Percentiles rank a stretch among this genome's conserved stretches.
Conservation (phyloP, 2,113 vertebrate genomes). For the Petaurus breviceps region DNA sequence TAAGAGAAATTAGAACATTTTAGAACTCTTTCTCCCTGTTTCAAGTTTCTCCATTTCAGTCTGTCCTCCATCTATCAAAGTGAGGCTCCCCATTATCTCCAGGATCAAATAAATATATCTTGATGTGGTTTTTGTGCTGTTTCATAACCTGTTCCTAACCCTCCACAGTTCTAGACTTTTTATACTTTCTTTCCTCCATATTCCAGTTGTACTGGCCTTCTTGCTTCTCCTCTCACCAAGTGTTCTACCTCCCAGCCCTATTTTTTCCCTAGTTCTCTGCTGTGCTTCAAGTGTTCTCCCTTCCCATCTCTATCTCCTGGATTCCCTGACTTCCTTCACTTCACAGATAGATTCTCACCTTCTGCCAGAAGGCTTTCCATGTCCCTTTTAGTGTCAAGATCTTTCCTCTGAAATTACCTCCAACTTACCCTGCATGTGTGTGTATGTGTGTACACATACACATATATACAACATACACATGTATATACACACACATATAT, state of each 20-base stretch:
- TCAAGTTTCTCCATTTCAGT: neutral
- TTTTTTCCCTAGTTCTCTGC: neutral
- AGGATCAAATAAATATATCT: neutral
- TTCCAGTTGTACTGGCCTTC: neutral
- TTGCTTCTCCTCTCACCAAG: neutral
- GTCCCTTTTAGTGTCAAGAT: neutral
- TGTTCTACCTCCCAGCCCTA: neutral
- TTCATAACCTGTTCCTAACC: neutral
- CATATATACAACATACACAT: no score
- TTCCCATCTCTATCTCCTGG: neutral
- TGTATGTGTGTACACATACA: no score
- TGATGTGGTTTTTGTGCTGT: neutral
- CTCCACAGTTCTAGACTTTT: neutral
- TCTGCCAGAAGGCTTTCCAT: neutral
- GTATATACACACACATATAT: no score
- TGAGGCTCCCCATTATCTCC: neutral
- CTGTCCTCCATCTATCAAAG: neutral
- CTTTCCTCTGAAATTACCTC: neutral
- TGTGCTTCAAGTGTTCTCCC: neutral
- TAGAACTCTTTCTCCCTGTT: neutral
- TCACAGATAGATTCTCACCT: neutral
- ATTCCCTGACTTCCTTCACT: neutral
- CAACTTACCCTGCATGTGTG: neutral
- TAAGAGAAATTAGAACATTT: conserved; percentile 24
- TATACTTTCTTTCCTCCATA: neutral